Conservation (phyloP, 2,113 vertebrate species). For the Cyanistes caeruleus region DNA sequence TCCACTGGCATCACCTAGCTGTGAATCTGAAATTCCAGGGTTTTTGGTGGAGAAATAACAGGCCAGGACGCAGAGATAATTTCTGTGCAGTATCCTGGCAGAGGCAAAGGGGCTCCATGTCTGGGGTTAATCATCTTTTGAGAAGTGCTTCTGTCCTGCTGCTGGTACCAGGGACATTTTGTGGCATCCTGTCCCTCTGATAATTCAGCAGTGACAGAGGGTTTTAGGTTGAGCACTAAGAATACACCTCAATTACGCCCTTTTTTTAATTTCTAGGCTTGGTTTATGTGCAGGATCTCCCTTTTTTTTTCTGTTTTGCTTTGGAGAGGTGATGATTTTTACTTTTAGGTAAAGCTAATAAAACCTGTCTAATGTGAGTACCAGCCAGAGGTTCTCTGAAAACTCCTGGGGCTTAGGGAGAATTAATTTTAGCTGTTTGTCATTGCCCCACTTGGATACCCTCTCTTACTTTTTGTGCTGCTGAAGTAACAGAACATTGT, state of each 20-base stretch:
- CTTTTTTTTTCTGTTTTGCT: not conserved
- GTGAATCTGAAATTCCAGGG: not conserved
- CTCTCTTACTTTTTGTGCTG: not conserved
- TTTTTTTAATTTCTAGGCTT: not conserved
- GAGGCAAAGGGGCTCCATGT: not conserved
- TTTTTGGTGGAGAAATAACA: not conserved
- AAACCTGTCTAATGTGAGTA: not conserved
- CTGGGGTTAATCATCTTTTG: not conserved
- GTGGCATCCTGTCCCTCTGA: not conserved
- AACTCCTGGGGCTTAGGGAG: not conserved
- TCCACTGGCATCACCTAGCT: not conserved
- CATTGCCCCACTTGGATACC: not conserved
- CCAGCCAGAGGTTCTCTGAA: not conserved
- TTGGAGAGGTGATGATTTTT: not conserved
- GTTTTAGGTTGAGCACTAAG: not conserved
- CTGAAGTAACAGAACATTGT: not conserved
- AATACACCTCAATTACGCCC: not conserved
- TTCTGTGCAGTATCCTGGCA: not conserved
- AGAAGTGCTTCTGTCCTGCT: not conserved
- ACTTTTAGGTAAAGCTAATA: not conserved
- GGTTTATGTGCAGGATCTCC: not conserved
- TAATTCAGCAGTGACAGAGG: not conserved
- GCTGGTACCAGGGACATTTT: not conserved
- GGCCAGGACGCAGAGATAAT: not conserved
- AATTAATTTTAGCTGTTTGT: not conserved